phyloP scores from a whole-genome alignment of 2,888 invertebrate genomes.

The Amphipyra berbera region DNA sequence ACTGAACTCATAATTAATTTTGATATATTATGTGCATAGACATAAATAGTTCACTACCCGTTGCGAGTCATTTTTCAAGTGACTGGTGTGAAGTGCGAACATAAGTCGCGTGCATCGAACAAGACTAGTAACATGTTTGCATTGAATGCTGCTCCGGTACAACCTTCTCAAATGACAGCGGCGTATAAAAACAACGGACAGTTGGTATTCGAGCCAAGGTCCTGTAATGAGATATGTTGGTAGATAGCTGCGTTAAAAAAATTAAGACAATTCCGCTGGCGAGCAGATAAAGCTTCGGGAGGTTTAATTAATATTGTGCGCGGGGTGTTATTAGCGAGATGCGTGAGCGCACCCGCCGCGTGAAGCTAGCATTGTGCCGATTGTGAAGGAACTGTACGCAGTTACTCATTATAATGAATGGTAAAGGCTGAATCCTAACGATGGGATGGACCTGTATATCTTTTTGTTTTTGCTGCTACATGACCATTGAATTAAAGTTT shows the following conservation, averaged over 20 bases:
- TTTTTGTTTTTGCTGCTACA: slow-evolving; percentile 27
- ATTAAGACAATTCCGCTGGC: slow-evolving; percentile 78
- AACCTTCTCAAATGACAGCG: slow-evolving; percentile 89
- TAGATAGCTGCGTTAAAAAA: slow-evolving; percentile 80
- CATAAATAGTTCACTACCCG: slow-evolving; percentile 63
- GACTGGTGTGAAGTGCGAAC: slow-evolving; percentile 67
- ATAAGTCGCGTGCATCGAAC: slow-evolving; percentile 63
- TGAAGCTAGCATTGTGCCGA: slow-evolving; percentile 56
- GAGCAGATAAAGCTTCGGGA: slow-evolving; percentile 71
- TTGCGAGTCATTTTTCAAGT: slow-evolving; percentile 65
- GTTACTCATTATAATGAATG: slow-evolving; percentile 52
- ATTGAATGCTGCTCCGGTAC: slow-evolving; percentile 82
- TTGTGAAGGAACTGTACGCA: slow-evolving; percentile 55
- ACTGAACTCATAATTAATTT: slow-evolving; percentile 47
- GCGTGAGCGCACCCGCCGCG: slow-evolving; percentile 49
- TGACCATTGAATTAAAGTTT: slow-evolving; percentile 33
- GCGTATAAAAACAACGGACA: slow-evolving; percentile 86
- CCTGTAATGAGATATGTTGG: slow-evolving; percentile 86
- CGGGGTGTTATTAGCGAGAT: slow-evolving; percentile 49
- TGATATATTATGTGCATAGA: slow-evolving; percentile 58
- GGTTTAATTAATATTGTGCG: slow-evolving; percentile 68
- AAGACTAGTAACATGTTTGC: slow-evolving; percentile 81
- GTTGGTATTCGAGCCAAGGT: slow-evolving; percentile 88
- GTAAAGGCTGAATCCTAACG: slow-evolving; percentile 54
- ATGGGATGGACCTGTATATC: slow-evolving; percentile 31